Evolutionary conservation across 1,140 invertebrate genomes (phyloP), one percentile per base, ranked within the genome.

Genomic region (Diabrotica undecimpunctata): DNA sequence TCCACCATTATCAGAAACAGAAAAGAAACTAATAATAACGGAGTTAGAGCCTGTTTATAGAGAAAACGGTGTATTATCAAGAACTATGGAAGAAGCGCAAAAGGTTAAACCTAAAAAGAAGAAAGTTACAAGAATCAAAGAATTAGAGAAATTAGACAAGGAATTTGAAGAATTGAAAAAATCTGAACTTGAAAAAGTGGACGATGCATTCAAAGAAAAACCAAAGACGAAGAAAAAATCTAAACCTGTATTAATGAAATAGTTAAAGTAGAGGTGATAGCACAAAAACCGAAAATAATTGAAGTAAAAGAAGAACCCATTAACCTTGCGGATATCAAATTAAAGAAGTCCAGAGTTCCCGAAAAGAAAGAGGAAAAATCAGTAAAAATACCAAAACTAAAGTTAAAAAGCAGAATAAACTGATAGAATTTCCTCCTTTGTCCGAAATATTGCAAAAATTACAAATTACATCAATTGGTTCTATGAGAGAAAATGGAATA

Each of bases 91-190:
- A 77, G 88, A 90, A 81, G 87, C 88, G 3, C 72, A 84, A 51
- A 84, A 86, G 77, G 65, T 83, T 5, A 88, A 85, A 77, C 86
- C 81, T 59, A 89, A 87, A 75, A 83, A 83, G 66, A 72, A 73
- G 57, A 88, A 88, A 74, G 83, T 86, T 65, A 84, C 87, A 68
- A 88, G 90, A 57, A 88, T 90, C 72, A 85, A 86, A 70, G 89
- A 91, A 73, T 72, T 91, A 13, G 14, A 77, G 69, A 60, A 73
- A 53, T 77, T 69, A 61, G 76, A 70, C 52, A 63, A 74, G 52
- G 72, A 74, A 65, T 67, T 69, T 53, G 70, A 68, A 67, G 68
- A 65, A n/a, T 46, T 68, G 36, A 69, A 73, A 37, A 69, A 71
- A 65, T 60, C 66, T 46, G 38, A 64, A 56, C 65, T 66, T 37